Percentiles rank a stretch among this genome's conserved stretches.
These are phyloP conservation scores for Anseranas semipalmata DNA, from an alignment of 2,113 vertebrate genomes.

Conservation along the genomic window DNA sequence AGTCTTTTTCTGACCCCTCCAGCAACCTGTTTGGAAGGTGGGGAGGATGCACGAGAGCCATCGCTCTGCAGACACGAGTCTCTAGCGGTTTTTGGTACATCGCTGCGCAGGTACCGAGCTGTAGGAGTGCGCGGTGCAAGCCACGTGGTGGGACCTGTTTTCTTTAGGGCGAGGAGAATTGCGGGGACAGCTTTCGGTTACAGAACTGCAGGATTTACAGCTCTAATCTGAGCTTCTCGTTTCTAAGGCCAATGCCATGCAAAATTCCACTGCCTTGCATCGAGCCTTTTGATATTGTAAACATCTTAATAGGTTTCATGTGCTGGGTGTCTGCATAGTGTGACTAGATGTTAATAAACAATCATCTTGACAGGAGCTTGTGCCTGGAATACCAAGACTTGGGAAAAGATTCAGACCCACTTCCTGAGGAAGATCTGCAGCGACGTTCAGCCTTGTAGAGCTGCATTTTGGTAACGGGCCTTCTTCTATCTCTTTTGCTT, in stretches of 20 bases:
- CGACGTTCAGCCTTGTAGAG: background rate
- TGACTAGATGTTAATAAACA: background rate
- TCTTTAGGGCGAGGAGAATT: background rate
- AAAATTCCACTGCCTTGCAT: background rate
- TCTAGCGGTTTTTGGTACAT: background rate
- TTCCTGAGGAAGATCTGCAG: background rate
- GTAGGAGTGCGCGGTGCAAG: background rate
- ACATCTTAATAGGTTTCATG: conserved; percentile 22
- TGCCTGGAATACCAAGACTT: background rate
- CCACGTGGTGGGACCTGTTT: fast-evolving
- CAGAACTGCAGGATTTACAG: background rate
- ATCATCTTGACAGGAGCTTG: background rate
- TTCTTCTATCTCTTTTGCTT: background rate
- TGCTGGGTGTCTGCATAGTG: background rate
- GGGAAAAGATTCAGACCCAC: background rate
- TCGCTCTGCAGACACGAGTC: background rate
- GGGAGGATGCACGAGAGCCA: background rate
- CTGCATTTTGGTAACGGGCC: background rate
- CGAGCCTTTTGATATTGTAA: background rate
- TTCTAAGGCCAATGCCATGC: background rate
- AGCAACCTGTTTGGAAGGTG: background rate
- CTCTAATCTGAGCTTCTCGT: background rate
- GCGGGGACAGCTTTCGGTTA: background rate
- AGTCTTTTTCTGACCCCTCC: background rate
- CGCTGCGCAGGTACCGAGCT: background rate